Base-by-base conservation (phyloP, 2,113 vertebrate genomes). In the Tretioscincus oriximinensis region DNA sequence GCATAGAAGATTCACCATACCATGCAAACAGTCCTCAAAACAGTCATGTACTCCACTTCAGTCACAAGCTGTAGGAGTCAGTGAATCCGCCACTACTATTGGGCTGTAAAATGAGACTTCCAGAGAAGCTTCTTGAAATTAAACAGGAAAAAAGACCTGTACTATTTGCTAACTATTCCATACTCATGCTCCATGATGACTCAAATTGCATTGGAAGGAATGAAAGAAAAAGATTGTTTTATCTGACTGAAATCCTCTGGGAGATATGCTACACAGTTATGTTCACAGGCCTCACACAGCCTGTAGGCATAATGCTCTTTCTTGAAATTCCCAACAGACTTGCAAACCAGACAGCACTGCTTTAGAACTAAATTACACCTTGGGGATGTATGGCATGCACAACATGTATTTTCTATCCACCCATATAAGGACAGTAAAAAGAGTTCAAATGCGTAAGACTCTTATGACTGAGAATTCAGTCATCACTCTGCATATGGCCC, bases 311-410 rank as follows among this genome's bases (percentile, higher is more conserved):
- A 87, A 76, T 81, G 76, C 29, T 0, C 41, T 88, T 63, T 76
- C 82, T 24, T 29, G 69, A 49, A 85, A 86, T 68, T 29, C 61
- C 85, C 54, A 71, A 72, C 65, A 86, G 77, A 86, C 83, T 81
- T 0, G 0, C 29, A 24, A 86, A 72, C 0, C 26, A 84, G 73
- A 84, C 28, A 51, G n/a, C 49, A 47, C 1, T 18, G 45, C 31
- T 89, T 88, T 81, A 80, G 84, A 88, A 83, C 54, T 70, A 65
- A 85, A 76, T 28, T 10, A 4, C 73, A 81, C 60, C 66, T 78
- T 0, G 1, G 80, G 58, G 68, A 90, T 61, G 72, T 88, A 83
- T 72, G 81, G 68, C 45, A 63, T 61, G 70, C 8, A 5, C 12
- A 21, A 20, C 70, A 54, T 54, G 45, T 74, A 69, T 11, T 22